A percentile compares a stretch with the other conserved stretches of the same genome.
Evolutionary conservation across 2,113 vertebrate genomes (phyloP).

Genomic region (Salvelinus alpinus): DNA sequence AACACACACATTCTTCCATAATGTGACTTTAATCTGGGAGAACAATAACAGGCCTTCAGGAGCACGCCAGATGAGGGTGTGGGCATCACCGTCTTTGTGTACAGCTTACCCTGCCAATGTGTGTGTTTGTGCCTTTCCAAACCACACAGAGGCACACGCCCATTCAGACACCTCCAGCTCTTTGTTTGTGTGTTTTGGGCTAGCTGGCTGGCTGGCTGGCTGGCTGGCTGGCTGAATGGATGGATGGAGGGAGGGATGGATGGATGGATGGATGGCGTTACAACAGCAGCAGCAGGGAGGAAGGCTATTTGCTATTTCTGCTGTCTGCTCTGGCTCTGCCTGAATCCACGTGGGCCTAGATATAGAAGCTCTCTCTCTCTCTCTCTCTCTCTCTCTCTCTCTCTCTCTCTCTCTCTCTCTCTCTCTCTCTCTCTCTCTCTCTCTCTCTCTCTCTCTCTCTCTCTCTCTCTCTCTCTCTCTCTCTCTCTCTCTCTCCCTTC

Average conservation of each 20-base stretch:
- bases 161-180: not conserved
- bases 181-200: conserved; percentile 2
- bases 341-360: not conserved
- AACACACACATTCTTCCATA: conserved; percentile 10
- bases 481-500: not conserved
- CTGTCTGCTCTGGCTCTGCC: not conserved
- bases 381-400: not conserved
- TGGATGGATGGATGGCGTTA: not conserved
- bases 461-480: not conserved
- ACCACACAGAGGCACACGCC: not conserved
- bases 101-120: not conserved
- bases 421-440: not conserved
- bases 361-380: not conserved
- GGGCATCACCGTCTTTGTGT: not conserved
- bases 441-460: not conserved
- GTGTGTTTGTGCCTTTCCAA: not conserved
- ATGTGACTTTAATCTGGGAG: not conserved
- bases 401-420: not conserved
- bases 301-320: not conserved
- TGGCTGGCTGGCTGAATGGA: not conserved
- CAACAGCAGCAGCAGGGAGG: not conserved
- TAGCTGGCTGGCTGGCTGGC: not conserved
- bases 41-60: not conserved
- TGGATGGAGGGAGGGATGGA: no score
- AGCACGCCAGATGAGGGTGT: not conserved